Evolutionary conservation across 2,888 invertebrate species (phyloP), one percentile per base, ranked within the genome.

Genomic region (Caenorhabditis sp.): DNA sequence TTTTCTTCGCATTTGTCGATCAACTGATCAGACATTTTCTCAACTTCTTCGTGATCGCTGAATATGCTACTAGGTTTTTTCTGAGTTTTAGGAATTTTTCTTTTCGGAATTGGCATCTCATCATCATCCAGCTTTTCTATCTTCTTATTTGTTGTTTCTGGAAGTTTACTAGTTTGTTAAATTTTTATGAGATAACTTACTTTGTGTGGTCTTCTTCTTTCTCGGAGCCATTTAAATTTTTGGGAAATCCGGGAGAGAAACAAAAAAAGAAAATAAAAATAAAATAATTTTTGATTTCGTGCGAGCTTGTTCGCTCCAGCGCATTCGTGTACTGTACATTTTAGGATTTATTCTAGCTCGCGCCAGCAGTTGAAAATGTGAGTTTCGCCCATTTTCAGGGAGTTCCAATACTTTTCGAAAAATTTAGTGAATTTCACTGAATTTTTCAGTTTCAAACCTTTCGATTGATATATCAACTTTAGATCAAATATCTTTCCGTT

Each of bases 11-110:
- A 43, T 57, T 38, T 26, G n/a, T 8, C 59, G 27, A 1, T 17
- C 1, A 25, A 20, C 10, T 26, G 8, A 26, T 27, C 20, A 8
- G 36, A 20, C 5, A 36, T 31, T 20, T 20, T 23, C 2, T 56
- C 17, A 17, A 23, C n/a, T 21, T 53, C 25, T 53, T 53, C 53
- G 5, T 23, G 25, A 53, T 53, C 25, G 7, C 25, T 53, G 23
- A 23, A 53, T 43, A 43, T 43, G 31, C 31, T 31, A 56, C 17
- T 56, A 5, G 26, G 12, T 53, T 53, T 53, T 53, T 53, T 53
- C 23, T 12, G 10, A 12, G 21, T 21, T 21, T 21, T 21, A 1
- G 23, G 53, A 53, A 23, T 53, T 53, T 17, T 53, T 21, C 21
- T 53, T 53, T 21, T 53, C 21, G 8, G 3, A 3, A 50, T 17